phyloP scores from a whole-genome alignment of 2,797 vertebrate species.

The Streptopelia turtur region DNA sequence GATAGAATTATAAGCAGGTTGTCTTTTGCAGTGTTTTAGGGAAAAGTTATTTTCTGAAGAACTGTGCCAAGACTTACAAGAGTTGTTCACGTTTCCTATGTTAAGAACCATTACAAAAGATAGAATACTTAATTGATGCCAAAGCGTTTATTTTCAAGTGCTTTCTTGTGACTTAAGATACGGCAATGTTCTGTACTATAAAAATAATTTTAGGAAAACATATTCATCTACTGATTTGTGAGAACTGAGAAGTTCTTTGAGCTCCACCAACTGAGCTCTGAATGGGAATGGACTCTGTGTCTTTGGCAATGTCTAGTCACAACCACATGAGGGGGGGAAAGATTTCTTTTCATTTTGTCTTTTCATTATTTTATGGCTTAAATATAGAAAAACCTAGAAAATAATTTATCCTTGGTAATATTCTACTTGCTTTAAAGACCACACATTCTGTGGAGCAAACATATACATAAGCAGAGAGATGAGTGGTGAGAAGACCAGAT shows the following conservation, averaged over 20 bases:
- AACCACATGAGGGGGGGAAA: rapidly evolving
- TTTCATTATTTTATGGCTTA: background rate
- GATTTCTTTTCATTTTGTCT: background rate
- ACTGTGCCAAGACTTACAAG: background rate
- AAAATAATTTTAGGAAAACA: background rate
- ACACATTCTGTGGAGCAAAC: background rate
- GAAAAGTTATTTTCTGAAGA: background rate
- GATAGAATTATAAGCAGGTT: background rate
- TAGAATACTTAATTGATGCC: background rate
- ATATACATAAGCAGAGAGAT: background rate
- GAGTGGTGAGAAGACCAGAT: no score
- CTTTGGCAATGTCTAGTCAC: background rate
- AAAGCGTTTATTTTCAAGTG: background rate
- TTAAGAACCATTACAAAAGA: background rate
- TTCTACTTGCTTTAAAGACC: background rate
- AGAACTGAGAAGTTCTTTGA: background rate
- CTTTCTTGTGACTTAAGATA: background rate
- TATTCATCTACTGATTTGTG: background rate
- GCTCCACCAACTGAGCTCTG: background rate
- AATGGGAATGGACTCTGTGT: background rate
- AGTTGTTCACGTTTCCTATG: background rate
- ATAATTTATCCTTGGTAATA: background rate
- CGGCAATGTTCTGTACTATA: background rate
- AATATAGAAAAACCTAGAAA: background rate
- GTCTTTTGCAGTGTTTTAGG: background rate